Conservation (phyloP, 1,140 invertebrate species). For the Ooceraea biroi region DNA sequence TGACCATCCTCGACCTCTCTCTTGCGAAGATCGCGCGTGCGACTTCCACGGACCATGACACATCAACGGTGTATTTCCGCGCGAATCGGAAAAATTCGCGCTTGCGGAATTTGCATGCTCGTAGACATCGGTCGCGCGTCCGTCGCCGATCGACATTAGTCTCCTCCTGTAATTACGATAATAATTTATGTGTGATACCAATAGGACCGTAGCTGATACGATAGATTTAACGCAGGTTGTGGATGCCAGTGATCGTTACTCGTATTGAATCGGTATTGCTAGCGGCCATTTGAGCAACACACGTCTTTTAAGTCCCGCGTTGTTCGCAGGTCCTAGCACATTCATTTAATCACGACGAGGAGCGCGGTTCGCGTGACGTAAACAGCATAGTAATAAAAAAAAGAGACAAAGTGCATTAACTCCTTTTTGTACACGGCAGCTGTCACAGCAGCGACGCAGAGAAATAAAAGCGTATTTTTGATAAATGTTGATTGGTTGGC, state of each 20-base stretch:
- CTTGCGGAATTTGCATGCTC: conserved; percentile 15
- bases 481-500: neutral
- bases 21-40: conserved; percentile 21
- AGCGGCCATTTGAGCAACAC: neutral
- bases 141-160: neutral
- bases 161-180: neutral
- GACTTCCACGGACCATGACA: conserved; percentile 68
- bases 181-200: conserved; percentile 56
- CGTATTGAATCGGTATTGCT: neutral
- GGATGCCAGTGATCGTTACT: conserved; percentile 15
- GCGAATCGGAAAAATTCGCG: neutral
- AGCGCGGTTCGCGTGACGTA: neutral
- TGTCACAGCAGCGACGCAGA: neutral
- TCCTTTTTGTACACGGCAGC: neutral
- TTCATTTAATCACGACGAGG: conserved; percentile 17
- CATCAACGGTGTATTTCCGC: conserved; percentile 6
- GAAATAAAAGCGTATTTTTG: neutral
- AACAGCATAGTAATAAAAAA: neutral
- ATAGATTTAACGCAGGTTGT: conserved; percentile 12
- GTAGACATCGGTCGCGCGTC: neutral
- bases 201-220: conserved; percentile 39
- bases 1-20: conserved; percentile 36
- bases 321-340: neutral
- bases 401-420: neutral
- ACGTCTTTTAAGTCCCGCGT: neutral